A percentile compares a stretch with the other conserved stretches of the same genome.
Evolutionary conservation across 2,113 vertebrate genomes (phyloP).

Genomic region (Polypterus senegalus): DNA sequence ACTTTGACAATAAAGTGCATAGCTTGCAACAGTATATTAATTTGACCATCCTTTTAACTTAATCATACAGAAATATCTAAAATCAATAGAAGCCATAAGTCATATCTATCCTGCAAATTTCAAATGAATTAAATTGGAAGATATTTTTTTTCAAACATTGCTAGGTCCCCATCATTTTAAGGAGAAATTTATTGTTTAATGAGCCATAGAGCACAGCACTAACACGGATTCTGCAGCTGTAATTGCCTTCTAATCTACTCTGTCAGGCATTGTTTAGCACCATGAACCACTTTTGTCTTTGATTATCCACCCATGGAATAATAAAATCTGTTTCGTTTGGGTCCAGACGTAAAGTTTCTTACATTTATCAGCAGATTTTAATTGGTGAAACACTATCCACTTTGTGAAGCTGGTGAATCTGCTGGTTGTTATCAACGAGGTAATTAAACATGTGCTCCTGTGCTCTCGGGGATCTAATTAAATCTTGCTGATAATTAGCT

Average conservation of each 20-base stretch:
- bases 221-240: neutral
- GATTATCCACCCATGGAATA: conserved; percentile 1
- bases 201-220: conserved; percentile 7
- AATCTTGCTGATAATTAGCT: conserved; percentile 1
- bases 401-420: neutral
- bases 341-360: neutral
- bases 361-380: neutral
- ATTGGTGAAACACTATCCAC: neutral
- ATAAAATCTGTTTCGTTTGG: conserved; percentile 4
- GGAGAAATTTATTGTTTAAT: conserved; percentile 9
- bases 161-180: neutral
- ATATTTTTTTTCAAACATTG: neutral
- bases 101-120: no score
- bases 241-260: conserved; percentile 17
- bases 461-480: conserved; percentile 6
- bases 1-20: no score
- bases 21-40: no score
- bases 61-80: no score
- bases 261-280: conserved; percentile 6
- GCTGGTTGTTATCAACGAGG: neutral
- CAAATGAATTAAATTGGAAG: neutral
- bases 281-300: neutral
- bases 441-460: conserved; percentile 2
- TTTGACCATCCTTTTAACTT: no score
- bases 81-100: no score